Evolutionary conservation across 1,140 invertebrate genomes (phyloP), one percentile per base, ranked within the genome.

Genomic region (Melanaphis sacchari): DNA sequence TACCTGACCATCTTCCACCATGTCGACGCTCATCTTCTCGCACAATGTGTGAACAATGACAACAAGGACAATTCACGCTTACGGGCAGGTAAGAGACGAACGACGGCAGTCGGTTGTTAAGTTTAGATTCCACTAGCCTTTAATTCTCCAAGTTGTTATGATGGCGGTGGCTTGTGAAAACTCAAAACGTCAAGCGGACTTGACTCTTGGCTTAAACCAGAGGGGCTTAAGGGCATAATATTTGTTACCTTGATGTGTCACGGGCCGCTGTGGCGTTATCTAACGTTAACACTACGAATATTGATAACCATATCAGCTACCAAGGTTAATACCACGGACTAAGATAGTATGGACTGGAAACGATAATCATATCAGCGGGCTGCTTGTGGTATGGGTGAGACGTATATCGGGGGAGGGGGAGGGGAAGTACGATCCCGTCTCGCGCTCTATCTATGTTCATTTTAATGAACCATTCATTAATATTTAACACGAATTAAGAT

Each of bases 1-100:
- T 85, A 93, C 91, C 36, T 93, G 81, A 54, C 91, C 81, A 9
- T 93, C 91, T 85, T 93, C 91, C 1, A 49, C 81, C 91, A 93
- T 93, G 36, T 93, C 91, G 24, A 93, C 91, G 24, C 91, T 93
- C 91, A 93, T 93, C 5, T 81, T 91, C 1, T 36, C n/a, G 31
- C 24, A 49, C 43, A 21, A 36, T 18, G n/a, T 40, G 59, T 76
- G 59, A n/a, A 31, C 54, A 59, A 59, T 31, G 31, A 31, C 52
- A 24, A 31, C 59, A 31, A 66, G 9, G 26, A 66, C 31, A 31
- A n/a, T n/a, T 31, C 59, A 11, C 59, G 31, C 1, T 76, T n/a
- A 76, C 59, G 31, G 59, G 5, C 15, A 18, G 59, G 26, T 15
- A 66, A 26, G 59, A n/a, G 26, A 66, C 26, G 11, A 15, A n/a